A percentile compares a stretch with the other conserved stretches of the same genome.
phyloP scores from a whole-genome alignment of 2,113 vertebrate genomes.

The Proterorhinus semilunaris region DNA sequence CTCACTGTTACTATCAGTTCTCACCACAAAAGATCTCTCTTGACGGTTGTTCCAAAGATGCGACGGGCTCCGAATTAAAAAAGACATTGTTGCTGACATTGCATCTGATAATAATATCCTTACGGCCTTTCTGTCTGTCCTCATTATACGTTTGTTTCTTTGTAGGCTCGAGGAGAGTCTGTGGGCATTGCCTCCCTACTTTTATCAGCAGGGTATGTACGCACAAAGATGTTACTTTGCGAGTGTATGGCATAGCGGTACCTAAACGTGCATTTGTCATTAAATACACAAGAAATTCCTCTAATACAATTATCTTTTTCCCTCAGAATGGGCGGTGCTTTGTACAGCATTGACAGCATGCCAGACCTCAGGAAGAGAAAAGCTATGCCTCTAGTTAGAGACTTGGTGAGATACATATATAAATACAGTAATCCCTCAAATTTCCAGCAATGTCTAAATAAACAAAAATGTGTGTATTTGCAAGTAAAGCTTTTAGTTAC shows the following conservation, averaged over 20 bases:
- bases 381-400: slow-evolving; percentile 94
- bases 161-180: slow-evolving; percentile 82
- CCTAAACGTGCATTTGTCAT: background rate
- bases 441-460: background rate
- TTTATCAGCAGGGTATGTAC: slow-evolving; percentile 77
- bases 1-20: background rate
- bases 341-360: slow-evolving; percentile 99
- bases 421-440: background rate
- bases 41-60: background rate
- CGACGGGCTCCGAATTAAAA: background rate
- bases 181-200: slow-evolving; percentile 76
- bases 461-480: background rate
- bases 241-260: slow-evolving; percentile 27
- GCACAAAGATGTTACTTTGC: slow-evolving; percentile 16
- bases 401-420: slow-evolving; percentile 91
- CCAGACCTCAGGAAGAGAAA: slow-evolving; percentile 98
- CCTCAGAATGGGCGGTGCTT: slow-evolving; percentile 90
- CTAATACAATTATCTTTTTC: slow-evolving; percentile 24
- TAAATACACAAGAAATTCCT: slow-evolving; percentile 11
- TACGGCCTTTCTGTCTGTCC: slow-evolving; percentile 18
- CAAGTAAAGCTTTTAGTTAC: background rate
- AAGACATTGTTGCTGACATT: background rate
- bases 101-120: slow-evolving; percentile 6
- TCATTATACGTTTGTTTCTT: slow-evolving; percentile 29
- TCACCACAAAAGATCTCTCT: background rate